phyloP scores from a whole-genome alignment of 2,797 vertebrate genomes.

The Distichodus sexfasciatus region DNA sequence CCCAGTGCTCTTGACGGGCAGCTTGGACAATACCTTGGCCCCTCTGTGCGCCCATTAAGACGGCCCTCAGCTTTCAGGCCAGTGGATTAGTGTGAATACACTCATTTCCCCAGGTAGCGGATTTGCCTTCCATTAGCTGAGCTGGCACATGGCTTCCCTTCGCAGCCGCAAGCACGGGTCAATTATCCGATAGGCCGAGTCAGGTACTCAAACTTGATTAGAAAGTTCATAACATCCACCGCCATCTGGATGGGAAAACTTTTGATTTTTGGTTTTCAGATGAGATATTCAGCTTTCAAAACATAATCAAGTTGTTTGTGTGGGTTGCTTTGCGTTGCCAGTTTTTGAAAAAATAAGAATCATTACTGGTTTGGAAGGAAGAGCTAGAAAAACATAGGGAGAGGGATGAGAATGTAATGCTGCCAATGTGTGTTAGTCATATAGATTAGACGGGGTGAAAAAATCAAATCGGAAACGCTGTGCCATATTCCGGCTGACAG shows the following conservation, averaged over 20 bases:
- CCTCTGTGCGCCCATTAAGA: slow-evolving; percentile 67
- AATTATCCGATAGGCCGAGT: slow-evolving; percentile 63
- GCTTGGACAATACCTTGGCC: slow-evolving; percentile 49
- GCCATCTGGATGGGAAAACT: slow-evolving; percentile 47
- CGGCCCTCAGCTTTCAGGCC: slow-evolving; percentile 74
- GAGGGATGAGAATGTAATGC: slow-evolving; percentile 2
- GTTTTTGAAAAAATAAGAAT: slow-evolving; percentile 57
- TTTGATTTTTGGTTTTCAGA: slow-evolving; percentile 21
- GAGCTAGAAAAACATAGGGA: slow-evolving; percentile 24
- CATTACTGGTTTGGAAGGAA: slow-evolving; percentile 44
- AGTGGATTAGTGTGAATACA: slow-evolving; percentile 80
- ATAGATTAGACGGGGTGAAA: slow-evolving; percentile 1
- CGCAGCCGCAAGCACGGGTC: slow-evolving; percentile 73
- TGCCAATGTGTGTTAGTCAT: not conserved
- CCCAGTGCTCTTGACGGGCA: slow-evolving; percentile 56
- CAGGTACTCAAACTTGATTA: slow-evolving; percentile 58
- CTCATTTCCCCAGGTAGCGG: slow-evolving; percentile 79
- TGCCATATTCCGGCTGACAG: slow-evolving; percentile 47
- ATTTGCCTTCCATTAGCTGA: slow-evolving; percentile 81
- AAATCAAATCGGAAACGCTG: slow-evolving; percentile 10
- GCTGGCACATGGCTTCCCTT: slow-evolving; percentile 74
- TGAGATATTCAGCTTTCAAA: too few species aligned
- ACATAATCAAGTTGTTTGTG: slow-evolving; percentile 31
- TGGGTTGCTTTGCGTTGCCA: not conserved
- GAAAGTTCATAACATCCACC: slow-evolving; percentile 45